Conservation (phyloP, 2,797 vertebrate genomes). For the Sebastes taczanowskii region DNA sequence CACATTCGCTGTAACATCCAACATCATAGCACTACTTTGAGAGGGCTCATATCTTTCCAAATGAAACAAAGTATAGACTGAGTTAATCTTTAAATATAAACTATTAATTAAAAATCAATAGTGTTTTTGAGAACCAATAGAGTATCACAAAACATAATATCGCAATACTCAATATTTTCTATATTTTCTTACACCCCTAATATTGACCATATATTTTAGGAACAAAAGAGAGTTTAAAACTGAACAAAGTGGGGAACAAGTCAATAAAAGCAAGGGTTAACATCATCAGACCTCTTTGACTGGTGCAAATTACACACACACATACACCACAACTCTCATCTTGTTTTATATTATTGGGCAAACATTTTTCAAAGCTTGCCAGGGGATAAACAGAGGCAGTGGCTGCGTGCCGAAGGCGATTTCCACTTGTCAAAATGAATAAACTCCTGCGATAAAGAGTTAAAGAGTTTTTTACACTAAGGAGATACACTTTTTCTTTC, state of each 20-base stretch:
- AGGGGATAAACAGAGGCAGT: neutral
- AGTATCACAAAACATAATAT: no score
- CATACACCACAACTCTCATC: neutral
- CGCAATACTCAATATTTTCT: no score
- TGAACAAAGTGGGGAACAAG: neutral
- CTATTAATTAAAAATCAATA: no score
- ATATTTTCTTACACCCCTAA: no score
- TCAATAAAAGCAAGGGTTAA: neutral
- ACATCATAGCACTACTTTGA: no score
- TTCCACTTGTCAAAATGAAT: neutral
- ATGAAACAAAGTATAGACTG: no score
- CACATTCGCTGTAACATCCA: no score
- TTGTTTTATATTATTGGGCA: neutral
- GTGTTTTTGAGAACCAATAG: no score
- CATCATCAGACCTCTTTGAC: no score
- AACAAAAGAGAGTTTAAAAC: neutral
- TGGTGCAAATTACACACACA: neutral
- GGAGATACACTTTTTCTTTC: neutral
- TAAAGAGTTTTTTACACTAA: neutral
- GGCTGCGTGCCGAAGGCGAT: neutral
- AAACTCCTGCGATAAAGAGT: neutral
- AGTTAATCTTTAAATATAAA: no score
- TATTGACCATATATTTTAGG: no score
- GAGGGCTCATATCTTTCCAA: no score
- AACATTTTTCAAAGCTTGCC: neutral